phyloP scores from a whole-genome alignment of 2,113 vertebrate species.

The Empidonax traillii region DNA sequence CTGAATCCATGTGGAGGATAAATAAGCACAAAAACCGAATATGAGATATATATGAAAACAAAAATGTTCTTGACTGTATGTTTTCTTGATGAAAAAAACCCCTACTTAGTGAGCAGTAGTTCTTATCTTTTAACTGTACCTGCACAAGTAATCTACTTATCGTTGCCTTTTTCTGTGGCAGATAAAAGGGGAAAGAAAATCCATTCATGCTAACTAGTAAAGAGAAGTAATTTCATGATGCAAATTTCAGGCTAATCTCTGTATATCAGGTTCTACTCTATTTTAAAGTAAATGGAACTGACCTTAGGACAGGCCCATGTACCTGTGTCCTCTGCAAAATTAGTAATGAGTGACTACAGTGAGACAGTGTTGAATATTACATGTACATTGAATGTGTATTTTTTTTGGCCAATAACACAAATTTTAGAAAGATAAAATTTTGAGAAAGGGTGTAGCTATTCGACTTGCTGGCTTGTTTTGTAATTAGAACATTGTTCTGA shows the following conservation, averaged over 20 bases:
- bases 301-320: not conserved
- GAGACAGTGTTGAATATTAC: not conserved
- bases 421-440: not conserved
- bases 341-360: not conserved
- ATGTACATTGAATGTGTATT: not conserved
- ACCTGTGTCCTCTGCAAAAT: not conserved
- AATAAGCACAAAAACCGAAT: not conserved
- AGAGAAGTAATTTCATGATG: not conserved
- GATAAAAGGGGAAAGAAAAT: not conserved
- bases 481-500: not conserved
- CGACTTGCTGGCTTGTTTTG: not conserved
- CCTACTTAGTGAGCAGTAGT: not conserved
- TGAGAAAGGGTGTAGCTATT: not conserved
- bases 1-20: not conserved
- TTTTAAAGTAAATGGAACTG: not conserved
- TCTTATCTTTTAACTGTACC: not conserved
- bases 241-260: not conserved
- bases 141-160: not conserved
- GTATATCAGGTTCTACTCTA: not conserved
- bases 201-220: not conserved
- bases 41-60: not conserved
- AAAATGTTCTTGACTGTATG: not conserved
- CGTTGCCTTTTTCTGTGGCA: not conserved
- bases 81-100: not conserved
- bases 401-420: not conserved